A percentile compares a stretch with the other conserved stretches of the same genome.
Evolutionary conservation across 2,797 vertebrate genomes (phyloP).

Genomic region (Enteromius fasciolatus): DNA sequence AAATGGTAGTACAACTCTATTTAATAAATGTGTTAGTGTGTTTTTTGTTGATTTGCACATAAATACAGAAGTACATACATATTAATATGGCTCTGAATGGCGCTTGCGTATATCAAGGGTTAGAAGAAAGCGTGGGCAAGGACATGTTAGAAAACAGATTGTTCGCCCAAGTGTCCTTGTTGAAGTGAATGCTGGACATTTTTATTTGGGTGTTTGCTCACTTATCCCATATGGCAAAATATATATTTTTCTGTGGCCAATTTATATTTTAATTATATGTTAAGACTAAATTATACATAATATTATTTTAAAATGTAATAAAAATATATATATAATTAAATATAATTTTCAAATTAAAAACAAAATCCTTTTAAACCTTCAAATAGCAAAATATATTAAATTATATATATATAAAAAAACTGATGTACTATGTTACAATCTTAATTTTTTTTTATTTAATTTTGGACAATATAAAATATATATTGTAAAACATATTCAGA

Average conservation of each 20-base stretch:
- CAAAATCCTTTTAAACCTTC: neutral
- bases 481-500: neutral
- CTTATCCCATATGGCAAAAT: neutral
- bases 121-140: neutral
- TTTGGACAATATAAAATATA: neutral
- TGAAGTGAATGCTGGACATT: neutral
- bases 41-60: neutral
- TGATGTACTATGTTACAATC: neutral
- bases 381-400: neutral
- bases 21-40: slow-evolving; percentile 20
- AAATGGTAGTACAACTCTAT: neutral
- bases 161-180: neutral
- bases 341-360: neutral
- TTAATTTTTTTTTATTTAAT: neutral
- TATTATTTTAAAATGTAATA: neutral
- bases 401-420: neutral
- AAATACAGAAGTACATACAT: neutral
- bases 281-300: neutral
- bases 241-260: neutral
- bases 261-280: neutral
- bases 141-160: neutral
- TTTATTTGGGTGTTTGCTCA: neutral
- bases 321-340: too few species aligned
- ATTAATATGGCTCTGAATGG: neutral
- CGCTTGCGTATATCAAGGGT: neutral